Evolutionary conservation across 2,113 vertebrate genomes (phyloP).

Genomic region (Seriola dumerili): DNA sequence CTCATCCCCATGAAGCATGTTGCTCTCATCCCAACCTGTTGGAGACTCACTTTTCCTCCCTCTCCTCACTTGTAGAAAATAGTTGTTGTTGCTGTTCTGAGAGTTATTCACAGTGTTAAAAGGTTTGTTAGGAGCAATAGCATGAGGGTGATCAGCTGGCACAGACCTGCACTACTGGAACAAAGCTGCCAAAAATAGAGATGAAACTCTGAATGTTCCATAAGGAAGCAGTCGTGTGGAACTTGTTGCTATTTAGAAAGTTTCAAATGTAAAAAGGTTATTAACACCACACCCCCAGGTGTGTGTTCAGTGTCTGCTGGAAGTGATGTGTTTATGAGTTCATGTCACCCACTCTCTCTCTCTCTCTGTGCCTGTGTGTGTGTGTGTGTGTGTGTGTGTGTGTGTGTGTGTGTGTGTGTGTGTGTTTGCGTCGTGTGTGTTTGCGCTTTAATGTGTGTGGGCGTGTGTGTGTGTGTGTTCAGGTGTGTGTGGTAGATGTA

Average conservation of each 20-base stretch:
- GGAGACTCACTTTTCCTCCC: constrained; percentile 16
- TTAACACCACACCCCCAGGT: background rate
- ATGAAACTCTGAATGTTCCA: background rate
- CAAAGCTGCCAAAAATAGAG: constrained; percentile 1
- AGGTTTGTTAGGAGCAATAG: background rate
- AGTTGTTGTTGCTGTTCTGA: constrained; percentile 16
- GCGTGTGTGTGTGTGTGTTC: background rate
- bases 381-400: background rate
- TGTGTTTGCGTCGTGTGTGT: background rate
- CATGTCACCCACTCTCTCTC: background rate
- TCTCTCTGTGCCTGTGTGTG: background rate
- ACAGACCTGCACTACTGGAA: background rate
- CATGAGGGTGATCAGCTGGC: background rate
- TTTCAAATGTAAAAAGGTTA: background rate
- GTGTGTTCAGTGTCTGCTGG: background rate
- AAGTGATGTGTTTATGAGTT: background rate
- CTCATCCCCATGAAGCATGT: background rate
- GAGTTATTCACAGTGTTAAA: background rate
- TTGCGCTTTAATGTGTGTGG: background rate
- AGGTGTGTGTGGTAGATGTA: background rate
- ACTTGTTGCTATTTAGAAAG: constrained; percentile 60
- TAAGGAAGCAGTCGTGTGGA: background rate
- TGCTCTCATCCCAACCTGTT: constrained; percentile 38
- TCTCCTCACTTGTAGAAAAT: background rate
- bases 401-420: background rate